Conservation (phyloP, 2,797 vertebrate species). For the Echiichthys vipera region DNA sequence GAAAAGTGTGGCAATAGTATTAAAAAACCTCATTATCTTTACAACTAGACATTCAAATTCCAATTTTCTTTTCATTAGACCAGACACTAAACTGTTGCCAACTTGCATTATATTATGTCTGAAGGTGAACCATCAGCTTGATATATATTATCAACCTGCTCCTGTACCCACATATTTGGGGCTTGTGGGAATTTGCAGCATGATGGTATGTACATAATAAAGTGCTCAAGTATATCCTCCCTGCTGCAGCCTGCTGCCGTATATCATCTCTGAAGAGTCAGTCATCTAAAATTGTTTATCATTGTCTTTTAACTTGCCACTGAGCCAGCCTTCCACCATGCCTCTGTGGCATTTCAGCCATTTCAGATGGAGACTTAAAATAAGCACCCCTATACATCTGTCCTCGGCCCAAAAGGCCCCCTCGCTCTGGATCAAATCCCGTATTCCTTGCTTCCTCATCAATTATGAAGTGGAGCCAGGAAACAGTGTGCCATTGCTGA, state of each 20-base stretch:
- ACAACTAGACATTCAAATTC: constrained; percentile 4
- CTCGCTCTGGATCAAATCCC: constrained; percentile 71
- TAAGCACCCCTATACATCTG: constrained; percentile 47
- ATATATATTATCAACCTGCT: constrained; percentile 26
- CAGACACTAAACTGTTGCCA: constrained; percentile 8
- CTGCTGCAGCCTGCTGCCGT: background rate
- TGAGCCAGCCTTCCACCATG: constrained; percentile 2
- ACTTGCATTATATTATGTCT: constrained; percentile 17
- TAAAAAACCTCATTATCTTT: background rate
- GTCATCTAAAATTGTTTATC: constrained; percentile 39
- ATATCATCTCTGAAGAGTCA: constrained; percentile 22
- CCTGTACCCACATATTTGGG: constrained; percentile 4
- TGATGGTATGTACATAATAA: constrained; percentile 28
- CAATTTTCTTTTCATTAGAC: background rate
- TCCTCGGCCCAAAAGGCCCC: constrained; percentile 44
- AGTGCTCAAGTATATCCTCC: constrained; percentile 7
- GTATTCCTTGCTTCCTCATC: constrained; percentile 69
- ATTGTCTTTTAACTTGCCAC: constrained; percentile 23
- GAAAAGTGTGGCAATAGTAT: background rate
- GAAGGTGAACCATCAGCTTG: constrained; percentile 5
- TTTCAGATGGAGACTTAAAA: constrained; percentile 48
- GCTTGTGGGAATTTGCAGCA: constrained; percentile 12
- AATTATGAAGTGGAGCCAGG: constrained; percentile 78
- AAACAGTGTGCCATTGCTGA: constrained; percentile 60
- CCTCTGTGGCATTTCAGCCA: constrained; percentile 9